phyloP scores from a whole-genome alignment of 2,888 invertebrate species.

The Rhyacophila evoluta region DNA sequence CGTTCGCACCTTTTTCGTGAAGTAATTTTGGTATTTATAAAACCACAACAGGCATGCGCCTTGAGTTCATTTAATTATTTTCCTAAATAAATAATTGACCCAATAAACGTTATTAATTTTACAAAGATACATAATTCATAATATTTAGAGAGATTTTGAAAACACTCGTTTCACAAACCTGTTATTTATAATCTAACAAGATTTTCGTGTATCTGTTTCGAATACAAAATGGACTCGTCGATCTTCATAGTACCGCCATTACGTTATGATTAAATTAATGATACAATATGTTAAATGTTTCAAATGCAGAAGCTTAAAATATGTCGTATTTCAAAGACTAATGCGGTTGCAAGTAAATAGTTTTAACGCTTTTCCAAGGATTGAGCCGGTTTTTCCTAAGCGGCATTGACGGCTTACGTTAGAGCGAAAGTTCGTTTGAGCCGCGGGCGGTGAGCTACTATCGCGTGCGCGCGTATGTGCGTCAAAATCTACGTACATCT shows the following conservation, averaged over 20 bases:
- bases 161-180: no score
- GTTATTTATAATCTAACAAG: no score
- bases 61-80: no score
- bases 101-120: no score
- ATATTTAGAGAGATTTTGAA: no score
- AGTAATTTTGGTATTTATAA: no score
- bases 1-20: no score
- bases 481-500: conserved; percentile 40
- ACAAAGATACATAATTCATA: no score
- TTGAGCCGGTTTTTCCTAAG: conserved; percentile 17
- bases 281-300: no score
- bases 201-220: neutral
- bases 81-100: no score
- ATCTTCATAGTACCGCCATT: neutral
- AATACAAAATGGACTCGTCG: conserved; percentile 12
- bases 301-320: no score
- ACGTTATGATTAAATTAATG: neutral
- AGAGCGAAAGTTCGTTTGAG: neutral
- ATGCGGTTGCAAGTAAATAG: neutral
- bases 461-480: conserved; percentile 46
- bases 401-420: neutral
- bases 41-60: no score
- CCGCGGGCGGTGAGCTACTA: conserved; percentile 13
- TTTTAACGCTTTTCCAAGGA: conserved; percentile 1
- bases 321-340: neutral